These are phyloP conservation scores for Penaeus japonicus DNA, from an alignment of 1,140 invertebrate genomes.

Conservation along the genomic window DNA sequence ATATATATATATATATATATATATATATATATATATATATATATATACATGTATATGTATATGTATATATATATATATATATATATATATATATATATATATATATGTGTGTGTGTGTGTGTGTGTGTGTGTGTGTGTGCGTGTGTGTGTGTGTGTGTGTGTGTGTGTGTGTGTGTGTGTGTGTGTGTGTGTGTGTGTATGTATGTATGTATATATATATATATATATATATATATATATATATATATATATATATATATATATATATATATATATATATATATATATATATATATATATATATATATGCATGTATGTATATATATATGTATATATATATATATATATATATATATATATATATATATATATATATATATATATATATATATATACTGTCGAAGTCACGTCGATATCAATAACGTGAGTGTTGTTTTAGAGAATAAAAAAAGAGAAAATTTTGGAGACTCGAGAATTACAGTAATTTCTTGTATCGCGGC, in stretches of 20 bases:
- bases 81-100: neutral
- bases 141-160: neutral
- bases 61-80: neutral
- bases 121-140: neutral
- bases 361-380: neutral
- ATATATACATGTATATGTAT: neutral
- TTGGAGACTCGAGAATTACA: too few relatives aligned
- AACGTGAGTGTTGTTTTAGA: too few relatives aligned
- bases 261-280: neutral
- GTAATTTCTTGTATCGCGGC: too few relatives aligned
- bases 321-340: neutral
- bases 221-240: neutral
- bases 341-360: neutral
- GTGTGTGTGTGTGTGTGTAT: neutral
- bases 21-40: neutral
- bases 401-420: too few relatives aligned
- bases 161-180: neutral
- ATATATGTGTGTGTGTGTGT: neutral
- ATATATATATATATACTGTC: neutral
- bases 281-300: neutral
- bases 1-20: neutral
- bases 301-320: neutral
- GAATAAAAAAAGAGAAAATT: too few relatives aligned
- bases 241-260: neutral
- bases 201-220: neutral